Evolutionary conservation across 2,888 invertebrate genomes (phyloP).

Genomic region (Leucania comma): DNA sequence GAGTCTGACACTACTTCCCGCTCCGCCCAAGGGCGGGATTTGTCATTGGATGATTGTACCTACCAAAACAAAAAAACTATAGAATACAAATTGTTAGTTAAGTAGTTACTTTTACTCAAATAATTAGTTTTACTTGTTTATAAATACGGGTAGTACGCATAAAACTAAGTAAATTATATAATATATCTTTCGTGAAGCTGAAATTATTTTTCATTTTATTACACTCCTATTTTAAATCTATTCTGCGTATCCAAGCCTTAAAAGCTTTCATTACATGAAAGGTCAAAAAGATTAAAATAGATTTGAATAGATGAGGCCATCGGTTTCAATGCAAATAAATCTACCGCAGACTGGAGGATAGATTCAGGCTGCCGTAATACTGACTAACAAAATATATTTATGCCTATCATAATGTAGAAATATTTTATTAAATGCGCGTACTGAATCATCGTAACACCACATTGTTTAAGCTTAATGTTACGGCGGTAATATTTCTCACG

Average conservation of each 20-base stretch:
- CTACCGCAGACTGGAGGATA: conserved; percentile 18
- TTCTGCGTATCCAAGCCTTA: background rate
- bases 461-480: conserved; percentile 57
- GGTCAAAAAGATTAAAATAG: conserved; percentile 22
- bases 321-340: conserved; percentile 13
- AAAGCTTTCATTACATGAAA: conserved; percentile 21
- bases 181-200: background rate
- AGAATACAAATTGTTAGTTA: too few relatives aligned
- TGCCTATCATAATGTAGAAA: conserved; percentile 25
- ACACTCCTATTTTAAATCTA: conserved; percentile 3
- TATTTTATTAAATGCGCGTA: conserved; percentile 42
- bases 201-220: conserved; percentile 8
- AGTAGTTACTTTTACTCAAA: too few relatives aligned
- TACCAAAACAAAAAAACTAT: too few relatives aligned
- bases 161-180: conserved; percentile 9
- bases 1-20: too few relatives aligned
- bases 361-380: conserved; percentile 25
- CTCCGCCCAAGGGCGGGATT: too few relatives aligned
- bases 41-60: too few relatives aligned
- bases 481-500: conserved; percentile 68
- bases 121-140: too few relatives aligned
- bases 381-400: conserved; percentile 27
- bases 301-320: conserved; percentile 39
- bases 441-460: conserved; percentile 53
- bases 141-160: background rate